Percentiles rank a stretch among this genome's conserved stretches.
Conservation (phyloP, 2,113 vertebrate genomes). For the Meleagris gallopavo region DNA sequence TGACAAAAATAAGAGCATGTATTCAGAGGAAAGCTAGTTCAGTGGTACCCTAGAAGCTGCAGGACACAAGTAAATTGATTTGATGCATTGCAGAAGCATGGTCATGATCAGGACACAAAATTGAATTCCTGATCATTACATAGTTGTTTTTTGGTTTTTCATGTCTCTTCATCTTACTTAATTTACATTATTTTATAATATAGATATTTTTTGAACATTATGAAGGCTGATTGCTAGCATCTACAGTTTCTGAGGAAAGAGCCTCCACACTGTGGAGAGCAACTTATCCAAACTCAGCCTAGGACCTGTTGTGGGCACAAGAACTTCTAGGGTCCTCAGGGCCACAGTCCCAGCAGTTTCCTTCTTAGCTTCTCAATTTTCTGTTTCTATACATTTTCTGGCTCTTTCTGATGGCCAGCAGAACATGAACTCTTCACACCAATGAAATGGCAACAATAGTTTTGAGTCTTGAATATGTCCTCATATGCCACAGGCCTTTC, state of each 20-base stretch:
- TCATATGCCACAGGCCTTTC: no score
- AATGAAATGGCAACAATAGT: neutral
- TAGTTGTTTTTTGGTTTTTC: neutral
- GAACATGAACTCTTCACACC: neutral
- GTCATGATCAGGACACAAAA: neutral
- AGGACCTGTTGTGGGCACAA: neutral
- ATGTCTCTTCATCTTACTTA: neutral
- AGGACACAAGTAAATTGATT: neutral
- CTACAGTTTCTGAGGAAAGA: neutral
- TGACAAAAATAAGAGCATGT: neutral
- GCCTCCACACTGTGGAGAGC: neutral
- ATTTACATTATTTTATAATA: neutral
- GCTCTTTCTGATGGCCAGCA: neutral
- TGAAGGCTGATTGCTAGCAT: neutral
- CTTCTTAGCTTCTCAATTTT: neutral
- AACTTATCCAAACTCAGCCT: neutral
- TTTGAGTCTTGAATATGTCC: no score
- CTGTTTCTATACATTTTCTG: neutral
- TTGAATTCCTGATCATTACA: neutral
- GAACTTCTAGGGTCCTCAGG: neutral
- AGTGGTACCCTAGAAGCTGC: neutral
- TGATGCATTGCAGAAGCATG: neutral
- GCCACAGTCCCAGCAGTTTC: neutral
- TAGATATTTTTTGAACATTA: neutral
- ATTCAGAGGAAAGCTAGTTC: neutral